Conservation (phyloP, 2,888 invertebrate genomes). For the Podabrus alpinus region DNA sequence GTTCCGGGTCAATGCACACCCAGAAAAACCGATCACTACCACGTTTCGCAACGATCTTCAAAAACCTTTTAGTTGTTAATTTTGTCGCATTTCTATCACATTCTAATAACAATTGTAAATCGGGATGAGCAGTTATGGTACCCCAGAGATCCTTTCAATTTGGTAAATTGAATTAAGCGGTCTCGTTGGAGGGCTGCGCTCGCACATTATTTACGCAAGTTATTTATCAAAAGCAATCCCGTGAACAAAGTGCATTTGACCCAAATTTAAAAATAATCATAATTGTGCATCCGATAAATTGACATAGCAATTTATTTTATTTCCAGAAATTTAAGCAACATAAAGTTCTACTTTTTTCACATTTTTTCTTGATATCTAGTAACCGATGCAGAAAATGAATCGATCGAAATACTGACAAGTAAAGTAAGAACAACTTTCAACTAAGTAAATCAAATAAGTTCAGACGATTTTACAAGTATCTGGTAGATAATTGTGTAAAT, state of each 20-base stretch:
- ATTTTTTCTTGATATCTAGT: too few species aligned
- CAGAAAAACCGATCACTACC: slow-evolving; percentile 28
- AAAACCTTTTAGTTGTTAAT: slow-evolving; percentile 35
- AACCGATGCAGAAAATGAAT: background rate
- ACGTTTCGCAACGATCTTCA: slow-evolving; percentile 29
- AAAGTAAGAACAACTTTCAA: slow-evolving; percentile 10
- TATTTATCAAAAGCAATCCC: slow-evolving; percentile 14
- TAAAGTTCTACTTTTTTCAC: background rate
- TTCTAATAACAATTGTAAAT: slow-evolving; percentile 15
- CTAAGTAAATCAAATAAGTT: slow-evolving; percentile 14
- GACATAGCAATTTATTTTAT: background rate
- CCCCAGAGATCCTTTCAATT: slow-evolving; percentile 8
- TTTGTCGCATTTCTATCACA: slow-evolving; percentile 32
- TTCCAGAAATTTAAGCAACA: background rate
- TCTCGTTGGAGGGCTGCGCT: slow-evolving; percentile 9
- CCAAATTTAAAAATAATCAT: background rate
- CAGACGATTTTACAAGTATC: slow-evolving; percentile 15
- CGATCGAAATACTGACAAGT: slow-evolving; percentile 1
- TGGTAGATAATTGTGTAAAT: slow-evolving; percentile 17
- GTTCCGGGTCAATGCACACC: slow-evolving; percentile 39
- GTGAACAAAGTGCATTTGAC: slow-evolving; percentile 3
- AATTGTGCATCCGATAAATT: background rate
- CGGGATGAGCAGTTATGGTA: slow-evolving; percentile 10
- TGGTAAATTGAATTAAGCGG: slow-evolving; percentile 21
- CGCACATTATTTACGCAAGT: slow-evolving; percentile 13